phyloP scores from a whole-genome alignment of 1,140 invertebrate genomes.

The Habropoda laboriosa region DNA sequence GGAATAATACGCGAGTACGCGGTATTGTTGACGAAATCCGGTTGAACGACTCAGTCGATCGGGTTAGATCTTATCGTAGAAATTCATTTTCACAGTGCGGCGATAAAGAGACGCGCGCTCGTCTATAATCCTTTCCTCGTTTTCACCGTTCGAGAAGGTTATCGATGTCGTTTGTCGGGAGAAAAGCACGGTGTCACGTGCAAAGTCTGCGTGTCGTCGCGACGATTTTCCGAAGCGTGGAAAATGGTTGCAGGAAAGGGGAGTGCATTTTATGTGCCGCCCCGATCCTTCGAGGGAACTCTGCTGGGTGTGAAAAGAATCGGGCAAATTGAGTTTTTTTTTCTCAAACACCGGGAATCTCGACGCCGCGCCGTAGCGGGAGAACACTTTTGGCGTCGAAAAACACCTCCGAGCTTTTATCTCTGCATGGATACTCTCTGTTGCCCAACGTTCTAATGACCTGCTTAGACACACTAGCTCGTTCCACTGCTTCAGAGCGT shows the following conservation, averaged over 20 bases:
- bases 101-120: slow-evolving; percentile 24
- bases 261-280: slow-evolving; percentile 60
- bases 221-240: slow-evolving; percentile 27
- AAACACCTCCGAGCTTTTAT: background rate
- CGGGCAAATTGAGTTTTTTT: slow-evolving; percentile 36
- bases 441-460: background rate
- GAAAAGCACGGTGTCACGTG: slow-evolving; percentile 35
- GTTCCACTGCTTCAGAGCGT: background rate
- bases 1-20: too few species aligned
- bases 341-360: background rate
- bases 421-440: background rate
- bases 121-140: slow-evolving; percentile 37
- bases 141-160: slow-evolving; percentile 11
- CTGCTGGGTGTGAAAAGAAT: background rate
- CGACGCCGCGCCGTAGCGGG: background rate
- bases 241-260: slow-evolving; percentile 28
- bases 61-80: background rate
- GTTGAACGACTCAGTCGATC: too few species aligned
- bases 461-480: background rate
- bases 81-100: slow-evolving; percentile 53
- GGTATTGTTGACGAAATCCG: too few species aligned
- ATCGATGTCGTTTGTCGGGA: slow-evolving; percentile 45
- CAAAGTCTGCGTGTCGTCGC: slow-evolving; percentile 48
- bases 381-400: slow-evolving; percentile 5
- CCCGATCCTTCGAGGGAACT: background rate